A percentile compares a stretch with the other conserved stretches of the same genome.
Conservation (phyloP, 1,140 invertebrate genomes). For the Drosophila teissieri region DNA sequence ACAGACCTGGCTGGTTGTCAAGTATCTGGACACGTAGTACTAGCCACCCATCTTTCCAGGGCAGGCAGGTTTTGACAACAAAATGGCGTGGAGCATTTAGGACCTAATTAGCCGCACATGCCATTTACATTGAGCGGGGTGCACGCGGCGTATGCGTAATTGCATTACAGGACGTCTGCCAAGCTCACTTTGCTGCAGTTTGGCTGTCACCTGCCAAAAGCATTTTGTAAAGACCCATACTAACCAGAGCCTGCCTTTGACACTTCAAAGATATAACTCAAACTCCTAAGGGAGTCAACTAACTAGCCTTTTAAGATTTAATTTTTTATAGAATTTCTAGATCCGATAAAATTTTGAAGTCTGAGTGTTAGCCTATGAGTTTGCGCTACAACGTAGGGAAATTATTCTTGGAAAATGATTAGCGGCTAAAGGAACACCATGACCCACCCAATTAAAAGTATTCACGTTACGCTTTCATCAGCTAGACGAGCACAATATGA, state of each 20-base stretch:
- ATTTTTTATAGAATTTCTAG: too few relatives aligned
- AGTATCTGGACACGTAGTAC: constrained; percentile 36
- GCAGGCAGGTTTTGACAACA: constrained; percentile 48
- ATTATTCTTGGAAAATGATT: too few relatives aligned
- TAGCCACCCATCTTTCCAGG: neutral
- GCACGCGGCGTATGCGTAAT: constrained; percentile 58
- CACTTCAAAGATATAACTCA: neutral
- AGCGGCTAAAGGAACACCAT: too few relatives aligned
- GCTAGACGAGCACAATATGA: constrained; percentile 4
- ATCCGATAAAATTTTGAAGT: too few relatives aligned
- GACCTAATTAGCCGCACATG: constrained; percentile 57
- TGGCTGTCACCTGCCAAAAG: constrained; percentile 18
- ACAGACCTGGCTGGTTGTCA: constrained; percentile 63
- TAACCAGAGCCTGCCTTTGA: neutral
- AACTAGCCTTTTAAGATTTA: too few relatives aligned
- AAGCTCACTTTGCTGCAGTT: constrained; percentile 27
- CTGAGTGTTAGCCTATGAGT: too few relatives aligned
- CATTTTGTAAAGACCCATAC: constrained; percentile 1
- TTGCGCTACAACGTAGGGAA: too few relatives aligned
- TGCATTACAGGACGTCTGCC: constrained; percentile 52
- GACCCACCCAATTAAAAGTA: constrained; percentile 49
- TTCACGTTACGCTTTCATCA: constrained; percentile 10
- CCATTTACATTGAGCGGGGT: constrained; percentile 8
- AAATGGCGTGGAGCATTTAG: constrained; percentile 62
- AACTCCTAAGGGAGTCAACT: too few relatives aligned